Conservation (phyloP, 1,140 invertebrate species). For the Agrypnia vestita region DNA sequence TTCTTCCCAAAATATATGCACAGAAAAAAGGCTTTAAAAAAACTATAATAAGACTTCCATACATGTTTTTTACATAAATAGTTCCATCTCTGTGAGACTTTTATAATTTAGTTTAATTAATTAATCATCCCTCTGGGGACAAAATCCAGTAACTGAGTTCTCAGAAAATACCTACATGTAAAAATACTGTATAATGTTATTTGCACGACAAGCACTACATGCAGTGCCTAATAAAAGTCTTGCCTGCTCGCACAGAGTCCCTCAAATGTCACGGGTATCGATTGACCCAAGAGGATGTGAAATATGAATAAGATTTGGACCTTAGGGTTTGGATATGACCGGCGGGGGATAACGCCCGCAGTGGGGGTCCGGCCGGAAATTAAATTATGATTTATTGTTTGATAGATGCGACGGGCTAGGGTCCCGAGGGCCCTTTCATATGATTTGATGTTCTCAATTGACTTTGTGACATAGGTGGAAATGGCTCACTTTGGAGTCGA, state of each 20-base stretch:
- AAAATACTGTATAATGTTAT: too few relatives aligned
- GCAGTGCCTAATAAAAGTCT: too few relatives aligned
- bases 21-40: too few relatives aligned
- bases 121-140: too few relatives aligned
- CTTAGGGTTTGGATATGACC: slow-evolving; percentile 21
- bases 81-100: too few relatives aligned
- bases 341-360: neutral
- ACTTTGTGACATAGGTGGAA: slow-evolving; percentile 39
- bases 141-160: too few relatives aligned
- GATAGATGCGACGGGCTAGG: slow-evolving; percentile 34
- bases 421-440: slow-evolving; percentile 23
- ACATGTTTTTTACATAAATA: too few relatives aligned
- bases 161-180: too few relatives aligned
- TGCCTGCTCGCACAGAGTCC: neutral
- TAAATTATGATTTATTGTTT: slow-evolving; percentile 58
- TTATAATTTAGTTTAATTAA: too few relatives aligned
- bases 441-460: slow-evolving; percentile 39
- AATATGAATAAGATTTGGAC: slow-evolving; percentile 39
- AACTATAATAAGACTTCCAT: too few relatives aligned
- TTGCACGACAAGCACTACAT: too few relatives aligned
- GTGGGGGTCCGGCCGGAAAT: slow-evolving; percentile 51
- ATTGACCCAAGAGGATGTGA: slow-evolving; percentile 28
- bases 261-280: slow-evolving; percentile 25
- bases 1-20: too few relatives aligned
- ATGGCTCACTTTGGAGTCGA: slow-evolving; percentile 21